These are phyloP conservation scores for Rhimphoctona megacephalus DNA, from an alignment of 2,888 invertebrate species.

Conservation along the genomic window DNA sequence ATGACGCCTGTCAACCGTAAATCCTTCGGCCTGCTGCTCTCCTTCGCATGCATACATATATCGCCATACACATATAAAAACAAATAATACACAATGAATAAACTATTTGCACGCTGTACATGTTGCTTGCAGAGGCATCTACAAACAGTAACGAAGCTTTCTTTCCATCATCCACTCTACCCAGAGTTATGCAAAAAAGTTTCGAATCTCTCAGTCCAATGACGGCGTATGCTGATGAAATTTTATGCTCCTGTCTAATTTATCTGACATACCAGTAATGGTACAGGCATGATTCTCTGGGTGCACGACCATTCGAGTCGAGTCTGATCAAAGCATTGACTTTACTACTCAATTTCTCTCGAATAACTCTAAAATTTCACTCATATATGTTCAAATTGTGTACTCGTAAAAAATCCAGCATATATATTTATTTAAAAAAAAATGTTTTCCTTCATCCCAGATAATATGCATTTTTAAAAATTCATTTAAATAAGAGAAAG, in stretches of 20 bases:
- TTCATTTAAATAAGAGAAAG: conserved; percentile 4
- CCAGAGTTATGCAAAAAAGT: conserved; percentile 55
- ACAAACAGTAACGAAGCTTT: conserved; percentile 76
- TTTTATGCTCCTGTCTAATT: not conserved
- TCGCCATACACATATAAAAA: conserved; percentile 11
- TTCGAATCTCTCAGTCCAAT: conserved; percentile 66
- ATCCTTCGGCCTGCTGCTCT: conserved; percentile 66
- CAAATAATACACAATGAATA: conserved; percentile 52
- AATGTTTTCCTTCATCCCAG: no score
- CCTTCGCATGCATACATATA: conserved; percentile 32
- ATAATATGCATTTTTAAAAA: not conserved
- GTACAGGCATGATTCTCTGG: conserved; percentile 18
- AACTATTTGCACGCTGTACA: conserved; percentile 32
- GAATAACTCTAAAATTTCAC: not conserved
- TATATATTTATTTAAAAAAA: not conserved
- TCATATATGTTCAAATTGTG: not conserved
- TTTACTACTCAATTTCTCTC: conserved; percentile 73
- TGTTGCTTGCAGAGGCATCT: conserved; percentile 72
- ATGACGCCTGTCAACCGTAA: conserved; percentile 76
- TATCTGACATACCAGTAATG: not conserved
- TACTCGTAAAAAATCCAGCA: not conserved
- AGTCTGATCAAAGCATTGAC: conserved; percentile 75
- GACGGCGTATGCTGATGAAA: not conserved
- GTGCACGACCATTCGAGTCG: conserved; percentile 22
- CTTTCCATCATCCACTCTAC: conserved; percentile 67